These are phyloP conservation scores for Acanthosepion lycidas DNA, from an alignment of 2,888 invertebrate species.

Conservation along the genomic window DNA sequence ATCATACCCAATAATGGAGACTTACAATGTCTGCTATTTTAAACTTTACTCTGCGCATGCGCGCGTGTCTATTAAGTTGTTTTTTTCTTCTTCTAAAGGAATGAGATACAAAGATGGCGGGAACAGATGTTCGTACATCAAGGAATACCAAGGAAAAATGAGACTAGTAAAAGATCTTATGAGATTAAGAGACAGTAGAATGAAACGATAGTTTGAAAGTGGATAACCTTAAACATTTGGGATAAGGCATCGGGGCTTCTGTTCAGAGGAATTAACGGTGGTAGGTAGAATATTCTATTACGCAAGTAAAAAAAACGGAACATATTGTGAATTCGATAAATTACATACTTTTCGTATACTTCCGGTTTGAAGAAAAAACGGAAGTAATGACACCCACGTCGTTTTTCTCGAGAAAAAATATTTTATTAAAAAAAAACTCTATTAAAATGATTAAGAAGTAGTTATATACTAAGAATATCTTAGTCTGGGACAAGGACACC, in stretches of 20 bases:
- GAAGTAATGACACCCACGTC: neutral
- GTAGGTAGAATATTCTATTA: neutral
- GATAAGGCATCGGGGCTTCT: neutral
- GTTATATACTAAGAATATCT: too few relatives aligned
- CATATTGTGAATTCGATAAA: neutral
- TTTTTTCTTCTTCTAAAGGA: neutral
- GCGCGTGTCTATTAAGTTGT: too few relatives aligned
- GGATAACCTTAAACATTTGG: neutral
- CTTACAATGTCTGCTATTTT: too few relatives aligned
- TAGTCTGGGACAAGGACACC: too few relatives aligned
- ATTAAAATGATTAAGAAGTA: too few relatives aligned
- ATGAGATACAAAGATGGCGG: neutral
- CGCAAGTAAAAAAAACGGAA: neutral
- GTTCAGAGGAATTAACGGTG: neutral
- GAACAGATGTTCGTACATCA: neutral
- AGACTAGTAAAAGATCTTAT: neutral
- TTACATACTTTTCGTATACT: neutral
- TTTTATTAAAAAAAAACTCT: too few relatives aligned
- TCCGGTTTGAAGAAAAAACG: neutral
- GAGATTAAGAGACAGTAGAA: neutral
- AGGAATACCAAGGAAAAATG: neutral
- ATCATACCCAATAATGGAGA: too few relatives aligned
- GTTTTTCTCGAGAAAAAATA: neutral
- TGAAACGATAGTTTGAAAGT: neutral
- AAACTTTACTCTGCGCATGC: too few relatives aligned